Percentiles rank a stretch among this genome's conserved stretches.
phyloP scores from a whole-genome alignment of 1,140 invertebrate species.

The Euura lappo region DNA sequence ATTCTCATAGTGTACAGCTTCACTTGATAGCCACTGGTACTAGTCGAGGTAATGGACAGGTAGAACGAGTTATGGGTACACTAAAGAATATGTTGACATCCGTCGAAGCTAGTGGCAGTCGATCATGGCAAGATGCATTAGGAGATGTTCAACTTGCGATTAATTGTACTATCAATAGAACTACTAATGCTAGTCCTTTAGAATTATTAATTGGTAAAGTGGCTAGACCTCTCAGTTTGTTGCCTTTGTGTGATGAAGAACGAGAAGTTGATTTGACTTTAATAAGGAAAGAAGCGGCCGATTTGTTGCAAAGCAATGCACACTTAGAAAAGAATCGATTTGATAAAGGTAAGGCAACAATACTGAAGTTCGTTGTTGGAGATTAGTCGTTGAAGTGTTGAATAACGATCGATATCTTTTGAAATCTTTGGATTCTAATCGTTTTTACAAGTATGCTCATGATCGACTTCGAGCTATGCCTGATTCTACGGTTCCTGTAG shows the following conservation, averaged over 20 bases:
- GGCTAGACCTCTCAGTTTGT: conserved; percentile 34
- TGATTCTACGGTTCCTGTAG: neutral
- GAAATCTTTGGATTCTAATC: neutral
- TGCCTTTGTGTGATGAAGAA: conserved; percentile 23
- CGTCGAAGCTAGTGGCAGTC: conserved; percentile 28
- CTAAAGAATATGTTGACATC: conserved; percentile 40
- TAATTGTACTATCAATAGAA: conserved; percentile 39
- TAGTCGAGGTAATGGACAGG: conserved; percentile 30
- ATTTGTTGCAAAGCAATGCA: neutral
- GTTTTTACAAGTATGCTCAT: neutral
- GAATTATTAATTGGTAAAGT: conserved; percentile 42
- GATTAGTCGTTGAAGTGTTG: neutral
- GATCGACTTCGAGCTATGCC: neutral
- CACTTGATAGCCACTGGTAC: conserved; percentile 23
- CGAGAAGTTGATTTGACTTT: neutral
- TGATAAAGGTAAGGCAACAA: neutral
- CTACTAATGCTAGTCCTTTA: conserved; percentile 37
- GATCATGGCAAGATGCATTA: conserved; percentile 44
- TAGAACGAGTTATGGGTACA: conserved; percentile 41
- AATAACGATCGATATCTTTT: neutral
- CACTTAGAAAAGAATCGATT: neutral
- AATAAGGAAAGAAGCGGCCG: neutral
- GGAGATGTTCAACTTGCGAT: conserved; percentile 42
- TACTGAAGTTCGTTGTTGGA: neutral
- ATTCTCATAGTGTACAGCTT: conserved; percentile 21